These are phyloP conservation scores for Neoascia interrupta DNA, from an alignment of 2,888 invertebrate species.

Conservation along the genomic window DNA sequence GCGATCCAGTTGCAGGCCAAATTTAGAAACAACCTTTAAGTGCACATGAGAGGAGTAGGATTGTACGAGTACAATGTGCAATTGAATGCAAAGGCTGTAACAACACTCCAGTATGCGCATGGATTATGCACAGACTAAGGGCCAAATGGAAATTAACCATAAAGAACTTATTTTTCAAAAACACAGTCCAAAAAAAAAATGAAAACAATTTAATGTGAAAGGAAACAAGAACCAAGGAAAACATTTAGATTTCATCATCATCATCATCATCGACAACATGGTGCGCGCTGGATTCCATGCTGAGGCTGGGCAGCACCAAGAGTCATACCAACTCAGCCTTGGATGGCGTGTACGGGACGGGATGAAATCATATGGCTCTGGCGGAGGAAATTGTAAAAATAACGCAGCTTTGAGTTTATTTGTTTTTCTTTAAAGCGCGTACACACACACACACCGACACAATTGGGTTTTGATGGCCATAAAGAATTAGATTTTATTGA, in stretches of 20 bases:
- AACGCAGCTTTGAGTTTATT: constrained; percentile 39
- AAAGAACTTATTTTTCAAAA: constrained; percentile 40
- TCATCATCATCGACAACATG: constrained; percentile 26
- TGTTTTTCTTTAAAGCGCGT: constrained; percentile 41
- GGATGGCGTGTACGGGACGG: not conserved
- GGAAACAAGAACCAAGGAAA: constrained; percentile 28
- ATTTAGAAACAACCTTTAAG: too few relatives aligned
- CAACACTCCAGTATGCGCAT: not conserved
- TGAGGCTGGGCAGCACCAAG: constrained; percentile 14
- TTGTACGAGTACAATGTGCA: not conserved
- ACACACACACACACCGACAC: constrained; percentile 13
- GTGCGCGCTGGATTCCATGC: constrained; percentile 17
- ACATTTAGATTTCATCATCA: constrained; percentile 67
- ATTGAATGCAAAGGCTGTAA: not conserved
- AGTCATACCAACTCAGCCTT: not conserved
- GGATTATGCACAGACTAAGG: not conserved
- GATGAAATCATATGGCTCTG: constrained; percentile 28
- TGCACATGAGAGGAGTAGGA: too few relatives aligned
- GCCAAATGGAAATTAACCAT: constrained; percentile 16
- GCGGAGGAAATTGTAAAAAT: constrained; percentile 59
- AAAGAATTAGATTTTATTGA: constrained; percentile 54
- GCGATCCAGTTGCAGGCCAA: constrained; percentile 34
- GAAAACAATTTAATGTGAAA: constrained; percentile 35
- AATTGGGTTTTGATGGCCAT: constrained; percentile 52
- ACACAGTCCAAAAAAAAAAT: constrained; percentile 16